Evolutionary conservation across 2,888 invertebrate species (phyloP).

Genomic region (Bombyx huttoni): DNA sequence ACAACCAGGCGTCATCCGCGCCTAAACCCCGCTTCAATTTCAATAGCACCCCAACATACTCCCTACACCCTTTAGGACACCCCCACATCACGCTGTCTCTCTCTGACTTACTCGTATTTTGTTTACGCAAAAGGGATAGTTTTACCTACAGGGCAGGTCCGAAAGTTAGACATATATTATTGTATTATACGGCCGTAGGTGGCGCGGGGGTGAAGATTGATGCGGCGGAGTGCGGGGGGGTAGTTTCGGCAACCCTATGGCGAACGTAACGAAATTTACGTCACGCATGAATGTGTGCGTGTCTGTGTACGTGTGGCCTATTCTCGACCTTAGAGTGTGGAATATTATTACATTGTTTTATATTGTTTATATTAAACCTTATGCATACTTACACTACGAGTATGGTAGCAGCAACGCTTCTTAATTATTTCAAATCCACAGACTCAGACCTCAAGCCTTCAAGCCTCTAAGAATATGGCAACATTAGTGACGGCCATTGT

Average conservation of each 20-base stretch:
- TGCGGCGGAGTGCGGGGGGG: conserved; percentile 48
- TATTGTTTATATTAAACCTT: not conserved
- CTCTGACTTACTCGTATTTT: conserved; percentile 19
- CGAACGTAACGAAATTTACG: conserved; percentile 64
- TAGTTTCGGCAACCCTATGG: conserved; percentile 69
- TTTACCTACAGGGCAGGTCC: conserved; percentile 69
- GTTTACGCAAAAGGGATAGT: conserved; percentile 24
- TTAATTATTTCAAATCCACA: no score
- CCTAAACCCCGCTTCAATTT: conserved; percentile 73
- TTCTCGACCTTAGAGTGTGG: not conserved
- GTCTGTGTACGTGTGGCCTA: conserved; percentile 1
- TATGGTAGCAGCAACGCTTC: no score
- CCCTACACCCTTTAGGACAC: conserved; percentile 72
- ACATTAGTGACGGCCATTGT: no score
- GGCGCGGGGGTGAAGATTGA: conserved; percentile 68
- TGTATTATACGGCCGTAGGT: conserved; percentile 70
- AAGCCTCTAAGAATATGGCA: no score
- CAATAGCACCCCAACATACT: conserved; percentile 69
- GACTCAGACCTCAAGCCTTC: no score
- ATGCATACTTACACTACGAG: not conserved
- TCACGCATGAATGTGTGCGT: conserved; percentile 52
- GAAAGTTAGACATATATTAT: conserved; percentile 73
- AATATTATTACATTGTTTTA: not conserved
- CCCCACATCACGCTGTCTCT: conserved; percentile 43
- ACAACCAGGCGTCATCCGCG: conserved; percentile 71